These are phyloP conservation scores for Phymorhynchus buccinoides DNA, from an alignment of 1,140 invertebrate genomes.

Conservation along the genomic window DNA sequence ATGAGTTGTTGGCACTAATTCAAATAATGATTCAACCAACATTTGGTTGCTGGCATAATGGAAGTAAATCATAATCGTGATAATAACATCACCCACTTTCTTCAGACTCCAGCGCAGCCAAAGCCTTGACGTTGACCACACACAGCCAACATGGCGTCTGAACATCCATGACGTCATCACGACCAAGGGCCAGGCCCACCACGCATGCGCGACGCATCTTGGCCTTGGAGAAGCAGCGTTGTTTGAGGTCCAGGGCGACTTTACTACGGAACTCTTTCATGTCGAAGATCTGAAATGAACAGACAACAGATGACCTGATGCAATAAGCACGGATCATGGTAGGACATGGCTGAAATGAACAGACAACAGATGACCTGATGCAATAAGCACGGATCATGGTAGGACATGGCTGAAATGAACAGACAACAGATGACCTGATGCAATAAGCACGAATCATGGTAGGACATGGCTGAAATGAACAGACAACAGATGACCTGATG, in stretches of 20 bases:
- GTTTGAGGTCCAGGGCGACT: conserved; percentile 51
- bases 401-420: background rate
- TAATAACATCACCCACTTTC: conserved; percentile 47
- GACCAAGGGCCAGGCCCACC: conserved; percentile 50
- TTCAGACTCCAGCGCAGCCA: conserved; percentile 45
- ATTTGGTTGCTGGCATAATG: too few species aligned
- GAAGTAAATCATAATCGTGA: background rate
- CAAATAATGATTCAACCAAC: background rate
- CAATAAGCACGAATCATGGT: background rate
- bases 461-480: background rate
- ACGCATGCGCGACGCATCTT: conserved; percentile 46
- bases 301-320: background rate
- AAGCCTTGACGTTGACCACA: conserved; percentile 50
- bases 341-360: background rate
- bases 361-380: background rate
- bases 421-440: background rate
- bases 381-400: background rate
- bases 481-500: background rate
- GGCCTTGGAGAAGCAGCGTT: conserved; percentile 27
- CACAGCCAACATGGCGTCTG: conserved; percentile 59
- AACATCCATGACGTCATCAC: conserved; percentile 41
- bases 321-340: background rate
- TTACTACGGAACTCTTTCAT: conserved; percentile 41
- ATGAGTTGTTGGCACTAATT: background rate
- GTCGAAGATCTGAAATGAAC: conserved; percentile 32